Conservation (phyloP, 2,113 vertebrate genomes). For the Gnathonemus longibarbis region DNA sequence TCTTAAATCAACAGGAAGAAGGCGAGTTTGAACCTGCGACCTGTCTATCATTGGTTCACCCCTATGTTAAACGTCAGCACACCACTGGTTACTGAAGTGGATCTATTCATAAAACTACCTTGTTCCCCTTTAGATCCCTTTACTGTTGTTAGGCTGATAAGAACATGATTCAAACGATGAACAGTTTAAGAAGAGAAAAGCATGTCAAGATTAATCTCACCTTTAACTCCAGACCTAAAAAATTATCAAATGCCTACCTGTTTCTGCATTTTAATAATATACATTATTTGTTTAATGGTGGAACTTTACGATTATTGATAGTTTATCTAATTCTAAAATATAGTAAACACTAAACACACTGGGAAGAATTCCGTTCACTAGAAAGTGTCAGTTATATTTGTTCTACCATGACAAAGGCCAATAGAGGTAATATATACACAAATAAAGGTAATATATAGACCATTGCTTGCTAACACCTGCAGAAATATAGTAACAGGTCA, state of each 20-base stretch:
- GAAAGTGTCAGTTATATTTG: background rate
- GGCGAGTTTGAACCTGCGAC: constrained; percentile 37
- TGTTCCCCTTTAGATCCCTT: background rate
- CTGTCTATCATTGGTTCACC: background rate
- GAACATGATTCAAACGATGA: background rate
- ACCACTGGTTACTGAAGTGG: background rate
- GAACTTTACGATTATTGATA: background rate
- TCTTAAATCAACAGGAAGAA: constrained; percentile 40
- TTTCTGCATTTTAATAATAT: background rate
- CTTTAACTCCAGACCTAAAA: background rate
- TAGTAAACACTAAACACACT: background rate
- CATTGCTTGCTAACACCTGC: background rate
- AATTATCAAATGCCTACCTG: too few relatives aligned
- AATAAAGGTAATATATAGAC: background rate
- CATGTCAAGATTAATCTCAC: background rate
- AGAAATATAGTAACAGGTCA: background rate
- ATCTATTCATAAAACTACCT: background rate
- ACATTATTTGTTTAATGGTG: background rate
- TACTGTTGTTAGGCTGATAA: background rate
- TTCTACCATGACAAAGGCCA: background rate
- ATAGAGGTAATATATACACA: background rate
- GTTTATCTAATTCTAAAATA: background rate
- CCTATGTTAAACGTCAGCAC: background rate
- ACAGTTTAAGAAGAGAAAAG: background rate
- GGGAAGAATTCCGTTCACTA: background rate